These are phyloP conservation scores for Xiphophorus couchianus DNA, from an alignment of 2,113 vertebrate genomes.

Conservation along the genomic window DNA sequence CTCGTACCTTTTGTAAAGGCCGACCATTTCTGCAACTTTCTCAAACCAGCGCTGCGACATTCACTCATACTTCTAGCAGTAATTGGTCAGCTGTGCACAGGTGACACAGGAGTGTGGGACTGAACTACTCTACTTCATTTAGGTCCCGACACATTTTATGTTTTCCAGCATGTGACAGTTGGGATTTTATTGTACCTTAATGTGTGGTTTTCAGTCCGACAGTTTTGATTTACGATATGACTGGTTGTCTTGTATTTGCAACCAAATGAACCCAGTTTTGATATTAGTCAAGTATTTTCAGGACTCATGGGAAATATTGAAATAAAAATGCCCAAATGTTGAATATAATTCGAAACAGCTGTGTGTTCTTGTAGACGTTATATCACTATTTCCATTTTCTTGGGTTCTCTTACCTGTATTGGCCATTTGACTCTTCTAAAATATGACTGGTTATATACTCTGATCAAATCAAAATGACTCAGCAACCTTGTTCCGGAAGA, in stretches of 20 bases:
- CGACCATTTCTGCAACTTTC: slow-evolving; percentile 10
- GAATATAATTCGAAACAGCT: not conserved
- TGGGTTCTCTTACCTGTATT: not conserved
- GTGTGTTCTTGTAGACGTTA: not conserved
- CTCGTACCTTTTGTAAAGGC: slow-evolving; percentile 16
- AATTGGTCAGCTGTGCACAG: slow-evolving; percentile 11
- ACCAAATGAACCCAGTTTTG: not conserved
- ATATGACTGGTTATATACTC: not conserved
- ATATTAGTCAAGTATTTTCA: not conserved
- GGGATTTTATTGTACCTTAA: not conserved
- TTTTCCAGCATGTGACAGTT: not conserved
- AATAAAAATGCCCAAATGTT: too few species aligned
- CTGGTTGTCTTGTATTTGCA: not conserved
- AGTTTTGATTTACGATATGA: not conserved
- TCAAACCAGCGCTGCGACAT: slow-evolving; percentile 1
- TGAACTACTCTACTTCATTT: not conserved
- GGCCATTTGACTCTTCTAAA: not conserved
- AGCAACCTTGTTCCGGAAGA: not conserved
- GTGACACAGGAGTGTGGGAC: not conserved
- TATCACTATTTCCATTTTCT: not conserved
- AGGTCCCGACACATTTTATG: not conserved
- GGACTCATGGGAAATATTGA: not conserved
- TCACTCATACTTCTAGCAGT: not conserved
- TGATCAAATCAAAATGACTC: not conserved
- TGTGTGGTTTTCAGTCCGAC: not conserved